A percentile compares a stretch with the other conserved stretches of the same genome.
Evolutionary conservation across 2,797 vertebrate genomes (phyloP).

Genomic region (Sardinella longiceps): DNA sequence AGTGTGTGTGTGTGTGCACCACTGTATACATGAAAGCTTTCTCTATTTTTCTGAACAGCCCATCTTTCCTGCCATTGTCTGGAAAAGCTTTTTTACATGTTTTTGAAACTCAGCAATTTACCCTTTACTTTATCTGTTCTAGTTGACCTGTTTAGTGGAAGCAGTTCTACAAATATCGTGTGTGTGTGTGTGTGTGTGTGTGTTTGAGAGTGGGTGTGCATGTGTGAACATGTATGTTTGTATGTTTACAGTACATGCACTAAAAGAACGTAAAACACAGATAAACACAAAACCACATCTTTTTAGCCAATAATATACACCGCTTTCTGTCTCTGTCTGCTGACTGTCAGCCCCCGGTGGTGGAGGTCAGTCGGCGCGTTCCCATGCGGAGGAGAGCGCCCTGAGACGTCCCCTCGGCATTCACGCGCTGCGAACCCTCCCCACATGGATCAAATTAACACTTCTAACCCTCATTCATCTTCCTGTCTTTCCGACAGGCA

Average conservation of each 20-base stretch:
- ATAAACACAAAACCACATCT: neutral
- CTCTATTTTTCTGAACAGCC: neutral
- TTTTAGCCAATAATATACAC: neutral
- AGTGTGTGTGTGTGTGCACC: too few relatives aligned
- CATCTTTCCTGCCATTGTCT: neutral
- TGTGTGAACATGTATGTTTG: neutral
- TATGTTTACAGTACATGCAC: neutral
- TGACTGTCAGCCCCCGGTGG: conserved; percentile 11
- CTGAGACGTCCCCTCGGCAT: neutral
- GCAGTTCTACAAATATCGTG: neutral
- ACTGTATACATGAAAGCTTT: neutral
- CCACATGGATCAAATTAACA: conserved; percentile 80
- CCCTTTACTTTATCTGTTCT: neutral
- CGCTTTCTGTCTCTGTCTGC: neutral
- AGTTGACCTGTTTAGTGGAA: neutral
- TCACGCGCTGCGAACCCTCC: conserved; percentile 36
- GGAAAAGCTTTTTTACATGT: neutral
- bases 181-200: neutral
- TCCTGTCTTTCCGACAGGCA: conserved; percentile 66
- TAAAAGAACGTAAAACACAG: neutral
- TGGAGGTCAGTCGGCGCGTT: neutral
- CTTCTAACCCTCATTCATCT: conserved; percentile 75
- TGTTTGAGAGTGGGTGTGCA: neutral
- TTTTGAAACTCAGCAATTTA: neutral
- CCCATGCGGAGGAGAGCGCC: conserved; percentile 14